Base-by-base conservation (phyloP, 2,113 vertebrate genomes). In the Prunella fulvescens region DNA sequence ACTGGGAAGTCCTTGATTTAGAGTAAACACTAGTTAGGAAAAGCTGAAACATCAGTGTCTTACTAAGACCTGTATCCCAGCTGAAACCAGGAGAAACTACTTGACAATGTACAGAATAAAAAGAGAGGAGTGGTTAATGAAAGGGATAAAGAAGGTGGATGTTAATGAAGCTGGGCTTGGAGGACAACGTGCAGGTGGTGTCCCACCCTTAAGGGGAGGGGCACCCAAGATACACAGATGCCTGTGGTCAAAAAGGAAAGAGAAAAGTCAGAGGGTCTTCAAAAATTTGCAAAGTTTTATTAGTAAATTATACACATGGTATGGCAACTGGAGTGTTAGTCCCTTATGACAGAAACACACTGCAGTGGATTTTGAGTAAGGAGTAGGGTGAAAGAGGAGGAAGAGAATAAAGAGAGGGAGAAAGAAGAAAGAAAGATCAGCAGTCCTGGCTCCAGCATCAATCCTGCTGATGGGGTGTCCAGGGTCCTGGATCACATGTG, bases 81-180 rank as follows among this genome's bases (percentile, higher is more conserved):
- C 12, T 61, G 56, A 47, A 70, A 47, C 19, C 23, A 47, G 28
- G 15, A 39, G 19, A 69, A 61, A 7, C 51, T 93, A 61, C 31
- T 79, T 96, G 90, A 69, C 33, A 82, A 80, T 7, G 50, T 76
- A 89, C 48, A 45, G 60, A 89, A 93, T 61, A 64, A 69, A 71
- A 72, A 19, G 45, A 61, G 74, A 53, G 25, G 39, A 67, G 19
- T 39, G 35, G 57, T 42, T 79, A 44, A 64, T 47, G 31, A 92
- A 89, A 86, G 61, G 44, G 65, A 62, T 79, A 77, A 65, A 64
- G 47, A 85, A 92, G 64, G 64, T 24, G 8, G 31, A 74, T 53
- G 20, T 62, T 92, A 91, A 65, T 29, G 2, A 35, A 87, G 14
- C 23, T 54, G 64, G 31, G 62, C 58, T 82, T 96, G 78, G 62